Conservation (phyloP, 2,113 vertebrate genomes). For the Triplophysa rosa region DNA sequence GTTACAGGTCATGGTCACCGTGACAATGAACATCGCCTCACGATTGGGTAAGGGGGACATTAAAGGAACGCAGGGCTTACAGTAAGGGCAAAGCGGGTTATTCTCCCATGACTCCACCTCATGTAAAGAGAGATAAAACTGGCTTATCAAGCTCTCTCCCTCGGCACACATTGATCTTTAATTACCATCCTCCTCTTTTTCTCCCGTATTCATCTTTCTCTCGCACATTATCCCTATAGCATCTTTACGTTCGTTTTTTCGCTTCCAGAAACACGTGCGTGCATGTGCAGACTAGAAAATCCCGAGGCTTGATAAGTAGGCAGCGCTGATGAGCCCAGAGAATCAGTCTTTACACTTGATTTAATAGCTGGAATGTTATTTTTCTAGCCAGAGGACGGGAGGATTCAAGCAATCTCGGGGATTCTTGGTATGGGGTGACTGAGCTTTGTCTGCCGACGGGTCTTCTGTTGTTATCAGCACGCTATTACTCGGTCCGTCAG, state of each 20-base stretch:
- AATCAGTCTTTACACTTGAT: conserved; percentile 65
- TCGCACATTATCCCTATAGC: background rate
- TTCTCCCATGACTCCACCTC: conserved; percentile 20
- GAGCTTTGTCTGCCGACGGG: background rate
- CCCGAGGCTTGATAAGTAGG: conserved; percentile 55
- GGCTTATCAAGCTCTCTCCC: conserved; percentile 16
- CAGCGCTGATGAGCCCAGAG: conserved; percentile 49
- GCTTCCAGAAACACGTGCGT: conserved; percentile 1
- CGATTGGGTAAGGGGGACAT: conserved; percentile 41
- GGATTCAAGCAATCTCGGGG: background rate
- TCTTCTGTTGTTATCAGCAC: conserved; percentile 15
- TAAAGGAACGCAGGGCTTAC: conserved; percentile 11
- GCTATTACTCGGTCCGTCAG: conserved; percentile 10
- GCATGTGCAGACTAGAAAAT: conserved; percentile 18
- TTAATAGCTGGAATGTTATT: conserved; percentile 72
- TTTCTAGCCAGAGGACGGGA: conserved; percentile 53
- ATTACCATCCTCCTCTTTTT: background rate
- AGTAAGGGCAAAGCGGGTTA: conserved; percentile 29
- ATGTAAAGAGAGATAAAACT: conserved; percentile 26
- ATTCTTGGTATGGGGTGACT: background rate
- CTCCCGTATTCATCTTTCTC: conserved; percentile 3
- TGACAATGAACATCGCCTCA: conserved; percentile 14
- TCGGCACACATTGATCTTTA: background rate
- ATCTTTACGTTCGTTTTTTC: background rate
- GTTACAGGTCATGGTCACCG: conserved; percentile 50